phyloP scores from a whole-genome alignment of 2,113 vertebrate genomes.

The Pogonocichla stellata region DNA sequence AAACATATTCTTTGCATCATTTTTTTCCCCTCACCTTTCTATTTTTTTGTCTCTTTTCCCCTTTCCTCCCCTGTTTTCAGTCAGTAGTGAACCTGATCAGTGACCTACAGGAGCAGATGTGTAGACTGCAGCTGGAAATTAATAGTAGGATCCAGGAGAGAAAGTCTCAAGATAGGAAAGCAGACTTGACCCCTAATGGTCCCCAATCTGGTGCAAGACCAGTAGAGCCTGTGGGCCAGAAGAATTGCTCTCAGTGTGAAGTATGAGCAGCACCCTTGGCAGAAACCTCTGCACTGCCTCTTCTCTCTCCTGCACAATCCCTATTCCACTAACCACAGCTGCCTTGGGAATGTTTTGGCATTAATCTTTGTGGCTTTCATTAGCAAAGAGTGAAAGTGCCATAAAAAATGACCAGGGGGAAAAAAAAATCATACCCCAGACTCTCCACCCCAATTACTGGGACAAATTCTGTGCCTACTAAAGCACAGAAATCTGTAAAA shows the following conservation, averaged over 20 bases:
- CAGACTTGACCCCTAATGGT: slow-evolving; percentile 56
- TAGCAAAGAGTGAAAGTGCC: background rate
- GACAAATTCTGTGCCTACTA: background rate
- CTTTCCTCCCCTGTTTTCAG: slow-evolving; percentile 77
- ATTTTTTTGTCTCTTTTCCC: background rate
- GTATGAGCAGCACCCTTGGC: slow-evolving; percentile 84
- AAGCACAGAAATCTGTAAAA: background rate
- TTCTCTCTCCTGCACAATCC: slow-evolving; percentile 19
- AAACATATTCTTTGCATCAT: background rate
- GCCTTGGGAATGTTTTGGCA: background rate
- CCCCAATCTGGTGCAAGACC: slow-evolving; percentile 53
- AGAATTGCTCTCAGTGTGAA: slow-evolving; percentile 78
- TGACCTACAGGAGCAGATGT: slow-evolving; percentile 98
- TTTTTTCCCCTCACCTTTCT: background rate
- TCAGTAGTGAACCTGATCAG: slow-evolving; percentile 98
- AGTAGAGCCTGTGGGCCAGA: slow-evolving; percentile 72
- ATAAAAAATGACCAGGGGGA: background rate
- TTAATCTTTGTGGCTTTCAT: background rate
- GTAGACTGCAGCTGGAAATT: slow-evolving; percentile 94
- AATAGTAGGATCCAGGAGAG: slow-evolving; percentile 93
- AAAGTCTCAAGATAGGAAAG: slow-evolving; percentile 79
- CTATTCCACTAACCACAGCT: slow-evolving; percentile 53
- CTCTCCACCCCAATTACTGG: background rate
- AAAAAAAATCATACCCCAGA: background rate
- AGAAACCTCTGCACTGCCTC: slow-evolving; percentile 57